Evolutionary conservation across 2,888 invertebrate genomes (phyloP).

Genomic region (Drosophila antonietae): DNA sequence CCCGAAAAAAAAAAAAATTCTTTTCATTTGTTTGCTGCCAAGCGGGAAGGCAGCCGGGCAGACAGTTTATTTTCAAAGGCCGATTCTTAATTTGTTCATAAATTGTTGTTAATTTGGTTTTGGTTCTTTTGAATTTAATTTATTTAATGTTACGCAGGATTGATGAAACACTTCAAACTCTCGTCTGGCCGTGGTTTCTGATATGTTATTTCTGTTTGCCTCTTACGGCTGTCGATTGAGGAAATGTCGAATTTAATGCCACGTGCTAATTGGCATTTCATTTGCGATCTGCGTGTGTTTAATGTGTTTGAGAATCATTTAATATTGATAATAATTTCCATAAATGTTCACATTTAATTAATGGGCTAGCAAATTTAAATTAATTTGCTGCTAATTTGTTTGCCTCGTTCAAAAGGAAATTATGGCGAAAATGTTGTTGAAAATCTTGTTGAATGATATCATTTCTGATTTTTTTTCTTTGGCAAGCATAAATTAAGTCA

Average conservation of each 20-base stretch:
- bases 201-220: slow-evolving; percentile 24
- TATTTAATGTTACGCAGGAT: slow-evolving; percentile 68
- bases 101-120: slow-evolving; percentile 67
- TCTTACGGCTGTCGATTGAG: slow-evolving; percentile 60
- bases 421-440: slow-evolving; percentile 16
- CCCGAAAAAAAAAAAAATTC: neutral
- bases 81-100: slow-evolving; percentile 74
- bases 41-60: slow-evolving; percentile 23
- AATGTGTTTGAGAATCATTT: slow-evolving; percentile 68
- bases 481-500: slow-evolving; percentile 9
- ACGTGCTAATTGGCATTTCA: slow-evolving; percentile 59
- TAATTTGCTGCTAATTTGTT: slow-evolving; percentile 53
- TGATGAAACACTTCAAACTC: slow-evolving; percentile 70
- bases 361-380: slow-evolving; percentile 52
- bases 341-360: slow-evolving; percentile 52
- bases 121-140: slow-evolving; percentile 74
- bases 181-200: slow-evolving; percentile 13
- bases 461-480: slow-evolving; percentile 25
- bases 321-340: slow-evolving; percentile 70
- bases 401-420: slow-evolving; percentile 28
- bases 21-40: slow-evolving; percentile 23
- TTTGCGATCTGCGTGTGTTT: slow-evolving; percentile 38
- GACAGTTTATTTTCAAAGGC: slow-evolving; percentile 72
- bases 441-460: slow-evolving; percentile 36
- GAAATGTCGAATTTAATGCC: slow-evolving; percentile 72